These are phyloP conservation scores for Acrocephalus kingi DNA, from an alignment of 2,113 vertebrate genomes.

Conservation along the genomic window DNA sequence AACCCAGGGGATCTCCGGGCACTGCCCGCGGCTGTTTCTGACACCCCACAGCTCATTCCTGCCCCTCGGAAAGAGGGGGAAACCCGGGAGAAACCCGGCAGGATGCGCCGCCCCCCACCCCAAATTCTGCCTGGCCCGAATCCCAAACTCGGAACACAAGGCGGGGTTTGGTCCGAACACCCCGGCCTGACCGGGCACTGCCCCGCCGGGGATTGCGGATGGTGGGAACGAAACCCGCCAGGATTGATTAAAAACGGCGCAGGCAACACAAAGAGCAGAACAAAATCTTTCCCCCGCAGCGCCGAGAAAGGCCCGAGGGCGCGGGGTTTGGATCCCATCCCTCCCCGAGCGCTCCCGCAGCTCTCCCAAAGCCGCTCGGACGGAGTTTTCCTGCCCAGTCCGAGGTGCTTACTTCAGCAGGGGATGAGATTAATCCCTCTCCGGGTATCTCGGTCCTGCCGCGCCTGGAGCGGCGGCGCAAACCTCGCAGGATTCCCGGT, in stretches of 20 bases:
- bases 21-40: background rate
- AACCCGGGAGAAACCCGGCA: background rate
- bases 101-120: background rate
- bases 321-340: background rate
- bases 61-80: background rate
- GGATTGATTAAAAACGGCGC: background rate
- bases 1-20: background rate
- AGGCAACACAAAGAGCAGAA: constrained; percentile 22
- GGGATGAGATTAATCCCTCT: background rate
- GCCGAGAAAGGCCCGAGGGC: background rate
- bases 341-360: background rate
- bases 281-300: background rate
- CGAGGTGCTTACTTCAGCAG: background rate
- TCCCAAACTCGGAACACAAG: accelerated
- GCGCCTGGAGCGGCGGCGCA: background rate
- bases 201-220: background rate
- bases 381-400: background rate
- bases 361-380: background rate
- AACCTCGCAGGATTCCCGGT: background rate
- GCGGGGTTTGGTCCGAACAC: accelerated
- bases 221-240: background rate
- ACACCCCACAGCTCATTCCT: background rate
- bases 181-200: background rate
- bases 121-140: background rate
- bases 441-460: background rate